Conservation (phyloP, 2,888 invertebrate genomes). For the Cyrtodaria siliqua region DNA sequence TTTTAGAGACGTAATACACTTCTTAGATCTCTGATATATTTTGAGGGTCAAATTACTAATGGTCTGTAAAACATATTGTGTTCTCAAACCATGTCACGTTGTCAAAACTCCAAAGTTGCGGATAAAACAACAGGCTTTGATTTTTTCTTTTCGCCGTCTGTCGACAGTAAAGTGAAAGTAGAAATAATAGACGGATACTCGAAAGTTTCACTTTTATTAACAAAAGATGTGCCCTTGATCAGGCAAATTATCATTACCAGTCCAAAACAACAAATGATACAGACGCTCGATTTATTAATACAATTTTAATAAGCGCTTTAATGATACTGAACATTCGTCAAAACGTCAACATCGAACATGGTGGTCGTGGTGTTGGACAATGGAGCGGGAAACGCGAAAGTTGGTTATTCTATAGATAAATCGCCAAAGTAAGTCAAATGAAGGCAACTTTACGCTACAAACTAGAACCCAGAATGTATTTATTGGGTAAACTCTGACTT, state of each 20-base stretch:
- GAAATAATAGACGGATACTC: background rate
- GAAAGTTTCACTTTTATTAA: background rate
- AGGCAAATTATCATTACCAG: no score
- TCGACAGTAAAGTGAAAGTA: background rate
- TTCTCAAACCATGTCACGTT: no score
- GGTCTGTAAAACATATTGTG: no score
- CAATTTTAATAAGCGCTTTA: background rate
- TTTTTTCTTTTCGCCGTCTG: no score
- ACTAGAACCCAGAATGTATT: no score
- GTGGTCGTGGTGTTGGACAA: conserved; percentile 91
- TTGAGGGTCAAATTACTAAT: no score
- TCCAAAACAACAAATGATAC: no score
- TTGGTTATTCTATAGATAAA: conserved; percentile 91
- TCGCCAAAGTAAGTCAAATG: conserved; percentile 89
- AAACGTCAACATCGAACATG: conserved; percentile 72
- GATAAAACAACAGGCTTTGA: no score
- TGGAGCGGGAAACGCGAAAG: conserved; percentile 95
- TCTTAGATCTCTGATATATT: no score
- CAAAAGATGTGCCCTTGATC: background rate
- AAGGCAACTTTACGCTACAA: background rate
- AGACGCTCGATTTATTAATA: conserved; percentile 3
- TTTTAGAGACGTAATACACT: no score
- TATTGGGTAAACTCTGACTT: no score
- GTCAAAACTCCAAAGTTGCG: no score
- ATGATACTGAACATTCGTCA: background rate